Base-by-base conservation (phyloP, 2,888 invertebrate genomes). In the Scrobipalpa atriplicella region DNA sequence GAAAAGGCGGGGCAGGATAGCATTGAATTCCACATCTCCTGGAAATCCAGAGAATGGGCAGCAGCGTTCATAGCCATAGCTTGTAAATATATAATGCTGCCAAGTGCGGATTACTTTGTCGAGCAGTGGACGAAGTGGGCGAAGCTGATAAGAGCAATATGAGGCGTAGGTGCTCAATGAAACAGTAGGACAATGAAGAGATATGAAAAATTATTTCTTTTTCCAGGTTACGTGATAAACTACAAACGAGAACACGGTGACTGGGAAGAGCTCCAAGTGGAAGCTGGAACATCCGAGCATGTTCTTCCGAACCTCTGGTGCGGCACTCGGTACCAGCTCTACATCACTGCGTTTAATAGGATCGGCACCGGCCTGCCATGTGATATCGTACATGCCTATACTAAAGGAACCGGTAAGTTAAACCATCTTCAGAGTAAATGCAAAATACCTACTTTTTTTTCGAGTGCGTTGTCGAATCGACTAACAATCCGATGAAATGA, bases 211-310 rank as follows among this genome's bases (percentile, higher is more conserved):
- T 3, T 41, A 41, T 19, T 19, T 11, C 52, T 5, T 16, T 51
- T 68, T 76, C 64, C 82, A 93, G 97, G 97, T 43, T 98, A 97
- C 86, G 97, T 97, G 6, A 96, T 98, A 70, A 97, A 97, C 91
- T 98, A 97, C 86, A 97, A 97, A 82, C 94, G 97, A 13, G 97
- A 97, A 76, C 96, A 96, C 77, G 98, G 98, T 0, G 98, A 98
- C 79, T 98, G 98, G 98, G 97, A 98, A 83, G 98, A 98, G 84
- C 89, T 97, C 68, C 97, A 97, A 84, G 96, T 98, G 65, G 96
- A 97, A 72, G 95, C 97, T 8, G 95, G 96, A 69, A 95, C 95
- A 7, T 96, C 96, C 69, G 95, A 96, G 67, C 96, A 97, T 81
- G 94, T 97, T 70, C 84, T 98, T 47, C 95, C 96, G 56, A 96